Conservation (phyloP, 2,113 vertebrate species). For the Cheilinus undulatus region DNA sequence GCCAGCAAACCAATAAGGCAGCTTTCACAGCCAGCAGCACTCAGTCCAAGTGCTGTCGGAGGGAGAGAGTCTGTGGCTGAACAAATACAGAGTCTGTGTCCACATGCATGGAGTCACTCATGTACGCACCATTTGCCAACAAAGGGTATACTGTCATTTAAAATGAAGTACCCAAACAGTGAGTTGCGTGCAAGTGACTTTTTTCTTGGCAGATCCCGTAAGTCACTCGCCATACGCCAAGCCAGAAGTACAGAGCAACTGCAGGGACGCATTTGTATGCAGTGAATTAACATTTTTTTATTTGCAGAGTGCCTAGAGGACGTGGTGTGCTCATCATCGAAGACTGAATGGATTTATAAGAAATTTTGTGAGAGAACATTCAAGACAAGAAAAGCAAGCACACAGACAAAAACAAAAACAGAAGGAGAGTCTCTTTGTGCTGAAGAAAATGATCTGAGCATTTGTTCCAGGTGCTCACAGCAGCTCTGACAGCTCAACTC, state of each 20-base stretch:
- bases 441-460: not conserved
- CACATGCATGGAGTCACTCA: not conserved
- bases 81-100: slow-evolving; percentile 25
- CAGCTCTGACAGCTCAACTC: not conserved
- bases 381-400: not conserved
- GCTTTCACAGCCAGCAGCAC: slow-evolving; percentile 47
- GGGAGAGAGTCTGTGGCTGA: slow-evolving; percentile 18
- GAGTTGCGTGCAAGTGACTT: slow-evolving; percentile 35
- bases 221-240: not conserved
- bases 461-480: slow-evolving; percentile 9
- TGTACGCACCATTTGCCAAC: slow-evolving; percentile 10
- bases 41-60: slow-evolving; percentile 30
- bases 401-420: not conserved
- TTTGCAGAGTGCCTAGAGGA: slow-evolving; percentile 6
- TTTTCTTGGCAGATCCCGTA: slow-evolving; percentile 34
- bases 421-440: not conserved
- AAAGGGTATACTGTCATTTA: slow-evolving; percentile 32
- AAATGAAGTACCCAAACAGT: slow-evolving; percentile 38
- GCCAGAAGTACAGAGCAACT: not conserved
- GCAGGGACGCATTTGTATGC: slow-evolving; percentile 8
- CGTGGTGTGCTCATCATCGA: not conserved
- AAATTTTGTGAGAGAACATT: not conserved
- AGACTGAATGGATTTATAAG: not conserved
- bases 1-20: slow-evolving; percentile 53
- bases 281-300: slow-evolving; percentile 18